A percentile compares a stretch with the other conserved stretches of the same genome.
Evolutionary conservation across 2,888 invertebrate genomes (phyloP).

Genomic region (Muschampia staudingeri): DNA sequence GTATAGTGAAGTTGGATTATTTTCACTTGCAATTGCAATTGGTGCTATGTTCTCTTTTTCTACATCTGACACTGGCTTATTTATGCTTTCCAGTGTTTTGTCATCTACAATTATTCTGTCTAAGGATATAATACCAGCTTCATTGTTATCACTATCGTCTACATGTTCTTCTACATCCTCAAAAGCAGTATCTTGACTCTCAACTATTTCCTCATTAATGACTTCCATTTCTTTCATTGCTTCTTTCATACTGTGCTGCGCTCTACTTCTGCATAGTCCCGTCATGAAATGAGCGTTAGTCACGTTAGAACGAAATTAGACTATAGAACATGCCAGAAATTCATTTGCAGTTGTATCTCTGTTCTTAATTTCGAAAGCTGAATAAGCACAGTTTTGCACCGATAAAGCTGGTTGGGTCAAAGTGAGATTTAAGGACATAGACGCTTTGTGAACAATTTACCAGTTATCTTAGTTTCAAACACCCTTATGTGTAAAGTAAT

Average conservation of each 20-base stretch:
- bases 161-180: slow-evolving; percentile 47
- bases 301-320: slow-evolving; percentile 38
- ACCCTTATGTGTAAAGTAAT: slow-evolving; percentile 24
- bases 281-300: slow-evolving; percentile 31
- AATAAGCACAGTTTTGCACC: slow-evolving; percentile 18
- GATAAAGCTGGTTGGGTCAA: slow-evolving; percentile 23
- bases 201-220: too few species aligned
- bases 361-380: not conserved
- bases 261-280: slow-evolving; percentile 16
- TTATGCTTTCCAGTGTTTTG: not conserved
- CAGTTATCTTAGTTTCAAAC: slow-evolving; percentile 33
- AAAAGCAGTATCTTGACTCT: slow-evolving; percentile 12
- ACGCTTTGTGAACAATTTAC: slow-evolving; percentile 36
- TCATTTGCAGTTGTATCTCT: slow-evolving; percentile 6
- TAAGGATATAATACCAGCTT: slow-evolving; percentile 32
- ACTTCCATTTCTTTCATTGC: slow-evolving; percentile 45
- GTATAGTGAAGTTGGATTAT: not conserved
- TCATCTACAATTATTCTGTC: slow-evolving; percentile 38
- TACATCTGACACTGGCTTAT: slow-evolving; percentile 1
- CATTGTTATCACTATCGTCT: slow-evolving; percentile 49
- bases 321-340: slow-evolving; percentile 23
- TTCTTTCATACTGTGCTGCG: slow-evolving; percentile 39
- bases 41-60: slow-evolving; percentile 25
- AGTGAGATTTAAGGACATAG: slow-evolving; percentile 4
- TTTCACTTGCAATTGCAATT: not conserved